phyloP scores from a whole-genome alignment of 2,113 vertebrate species.

The Asarcornis scutulata region DNA sequence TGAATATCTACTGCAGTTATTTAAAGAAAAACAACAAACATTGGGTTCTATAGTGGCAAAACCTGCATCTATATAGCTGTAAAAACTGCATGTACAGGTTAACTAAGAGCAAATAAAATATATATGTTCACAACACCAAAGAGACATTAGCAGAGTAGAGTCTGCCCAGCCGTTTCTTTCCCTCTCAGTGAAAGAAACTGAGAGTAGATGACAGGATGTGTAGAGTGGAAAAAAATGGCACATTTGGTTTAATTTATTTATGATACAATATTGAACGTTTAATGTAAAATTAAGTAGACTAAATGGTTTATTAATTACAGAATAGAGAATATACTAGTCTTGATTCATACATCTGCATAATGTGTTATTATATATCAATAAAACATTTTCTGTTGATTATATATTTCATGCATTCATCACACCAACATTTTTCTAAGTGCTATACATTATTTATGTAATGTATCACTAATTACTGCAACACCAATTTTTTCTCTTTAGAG shows the following conservation, averaged over 20 bases:
- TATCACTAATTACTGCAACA: conserved; percentile 32
- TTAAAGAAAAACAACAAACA: neutral
- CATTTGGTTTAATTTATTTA: conserved; percentile 29
- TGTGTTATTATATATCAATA: conserved; percentile 34
- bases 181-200: neutral
- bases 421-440: conserved; percentile 47
- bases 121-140: neutral
- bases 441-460: conserved; percentile 63
- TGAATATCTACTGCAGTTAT: neutral
- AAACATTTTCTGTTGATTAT: conserved; percentile 59
- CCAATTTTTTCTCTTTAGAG: neutral
- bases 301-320: conserved; percentile 51
- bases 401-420: conserved; percentile 47
- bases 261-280: conserved; percentile 2
- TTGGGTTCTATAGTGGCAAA: neutral
- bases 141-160: neutral
- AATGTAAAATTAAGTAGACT: conserved; percentile 37
- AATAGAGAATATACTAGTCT: neutral
- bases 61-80: neutral
- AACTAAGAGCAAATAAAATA: neutral
- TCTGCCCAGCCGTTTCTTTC: neutral
- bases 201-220: neutral
- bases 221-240: neutral
- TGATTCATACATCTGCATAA: conserved; percentile 34
- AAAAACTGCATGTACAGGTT: neutral